Evolutionary conservation across 2,113 vertebrate species (phyloP).

Genomic region (Phalacrocorax brasilianus): DNA sequence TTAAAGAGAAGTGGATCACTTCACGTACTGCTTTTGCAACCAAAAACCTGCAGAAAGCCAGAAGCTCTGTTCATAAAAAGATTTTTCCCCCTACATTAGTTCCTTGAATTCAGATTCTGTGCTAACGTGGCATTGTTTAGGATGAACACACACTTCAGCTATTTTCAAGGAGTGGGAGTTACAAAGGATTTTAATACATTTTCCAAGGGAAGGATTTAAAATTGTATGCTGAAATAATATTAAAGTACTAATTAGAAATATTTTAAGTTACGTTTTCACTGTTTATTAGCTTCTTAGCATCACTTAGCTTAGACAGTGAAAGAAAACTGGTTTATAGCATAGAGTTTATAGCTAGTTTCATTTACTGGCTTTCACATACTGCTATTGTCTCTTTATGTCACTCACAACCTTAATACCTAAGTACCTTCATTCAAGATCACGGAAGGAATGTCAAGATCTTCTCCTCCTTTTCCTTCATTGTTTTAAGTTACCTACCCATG

Average conservation of each 20-base stretch:
- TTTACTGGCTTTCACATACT: background rate
- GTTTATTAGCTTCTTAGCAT: background rate
- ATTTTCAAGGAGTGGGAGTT: background rate
- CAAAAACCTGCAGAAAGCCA: background rate
- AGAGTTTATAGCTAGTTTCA: background rate
- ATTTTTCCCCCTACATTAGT: background rate
- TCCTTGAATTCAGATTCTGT: background rate
- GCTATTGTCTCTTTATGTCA: background rate
- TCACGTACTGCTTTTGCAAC: background rate
- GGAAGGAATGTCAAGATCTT: background rate
- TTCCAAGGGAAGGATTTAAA: background rate
- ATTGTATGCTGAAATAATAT: background rate
- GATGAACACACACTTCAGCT: background rate
- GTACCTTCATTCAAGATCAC: background rate
- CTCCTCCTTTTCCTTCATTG: background rate
- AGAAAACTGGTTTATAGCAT: background rate
- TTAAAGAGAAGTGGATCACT: background rate
- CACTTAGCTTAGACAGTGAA: background rate
- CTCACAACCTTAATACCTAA: background rate
- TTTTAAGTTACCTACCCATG: background rate
- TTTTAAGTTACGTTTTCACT: background rate
- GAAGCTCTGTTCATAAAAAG: background rate
- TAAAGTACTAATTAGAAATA: no score
- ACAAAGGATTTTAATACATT: background rate
- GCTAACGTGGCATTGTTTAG: background rate